Conservation (phyloP, 2,888 invertebrate species). For the Clunio marinus region DNA sequence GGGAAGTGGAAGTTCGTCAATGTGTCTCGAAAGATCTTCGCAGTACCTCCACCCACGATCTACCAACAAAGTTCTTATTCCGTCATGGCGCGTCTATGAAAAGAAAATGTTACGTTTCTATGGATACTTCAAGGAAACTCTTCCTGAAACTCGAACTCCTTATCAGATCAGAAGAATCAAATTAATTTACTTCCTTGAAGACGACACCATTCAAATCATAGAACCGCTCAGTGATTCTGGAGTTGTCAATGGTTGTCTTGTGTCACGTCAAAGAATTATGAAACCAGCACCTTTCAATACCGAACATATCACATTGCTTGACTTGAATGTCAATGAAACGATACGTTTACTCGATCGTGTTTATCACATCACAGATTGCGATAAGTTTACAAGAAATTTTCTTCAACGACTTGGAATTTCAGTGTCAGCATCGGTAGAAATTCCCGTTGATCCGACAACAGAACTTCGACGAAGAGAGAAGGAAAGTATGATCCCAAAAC, state of each 20-base stretch:
- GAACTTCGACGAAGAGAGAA: constrained; percentile 48
- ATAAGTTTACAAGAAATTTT: constrained; percentile 80
- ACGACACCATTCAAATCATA: constrained; percentile 82
- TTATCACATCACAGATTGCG: constrained; percentile 79
- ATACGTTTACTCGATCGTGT: constrained; percentile 76
- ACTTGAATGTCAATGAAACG: constrained; percentile 79
- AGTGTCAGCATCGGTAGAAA: constrained; percentile 65
- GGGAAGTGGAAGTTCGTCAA: constrained; percentile 57
- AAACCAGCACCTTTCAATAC: constrained; percentile 68
- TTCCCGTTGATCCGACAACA: constrained; percentile 53
- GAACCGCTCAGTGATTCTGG: constrained; percentile 84
- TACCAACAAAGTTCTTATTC: constrained; percentile 67
- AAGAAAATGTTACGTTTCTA: constrained; percentile 63
- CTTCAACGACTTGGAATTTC: constrained; percentile 78
- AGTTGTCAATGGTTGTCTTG: constrained; percentile 75
- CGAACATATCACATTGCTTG: constrained; percentile 75
- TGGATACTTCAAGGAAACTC: constrained; percentile 54
- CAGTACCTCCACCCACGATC: constrained; percentile 64
- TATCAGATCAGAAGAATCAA: constrained; percentile 73
- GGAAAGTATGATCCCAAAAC: constrained; percentile 43
- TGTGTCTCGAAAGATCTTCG: constrained; percentile 53
- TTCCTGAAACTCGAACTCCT: constrained; percentile 63
- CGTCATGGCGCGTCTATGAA: constrained; percentile 84
- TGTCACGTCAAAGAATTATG: constrained; percentile 76
- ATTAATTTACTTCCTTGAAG: constrained; percentile 83